Conservation (phyloP, 2,888 invertebrate genomes). For the Drosophila bunnanda region DNA sequence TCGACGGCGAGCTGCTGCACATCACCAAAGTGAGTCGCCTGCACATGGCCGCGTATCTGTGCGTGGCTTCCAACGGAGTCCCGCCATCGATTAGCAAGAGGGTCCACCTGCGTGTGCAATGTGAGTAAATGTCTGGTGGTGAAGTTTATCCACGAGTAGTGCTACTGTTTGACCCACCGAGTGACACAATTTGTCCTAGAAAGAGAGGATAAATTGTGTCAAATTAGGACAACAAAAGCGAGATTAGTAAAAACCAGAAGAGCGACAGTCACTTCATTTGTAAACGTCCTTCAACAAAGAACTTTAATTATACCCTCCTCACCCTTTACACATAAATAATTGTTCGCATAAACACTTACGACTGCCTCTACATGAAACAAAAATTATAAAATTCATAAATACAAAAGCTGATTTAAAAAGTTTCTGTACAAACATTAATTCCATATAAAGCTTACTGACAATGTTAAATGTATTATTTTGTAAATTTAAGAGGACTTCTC, state of each 20-base stretch:
- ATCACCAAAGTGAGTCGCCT: slow-evolving; percentile 95
- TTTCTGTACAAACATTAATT: background rate
- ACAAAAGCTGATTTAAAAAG: background rate
- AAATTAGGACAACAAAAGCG: background rate
- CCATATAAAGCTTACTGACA: background rate
- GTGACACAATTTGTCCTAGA: background rate
- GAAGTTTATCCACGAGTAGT: background rate
- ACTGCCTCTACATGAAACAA: background rate
- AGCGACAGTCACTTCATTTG: no score
- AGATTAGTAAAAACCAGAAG: background rate
- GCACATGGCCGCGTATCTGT: slow-evolving; percentile 96
- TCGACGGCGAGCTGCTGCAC: slow-evolving; percentile 93
- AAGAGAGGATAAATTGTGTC: background rate
- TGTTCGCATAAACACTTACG: background rate
- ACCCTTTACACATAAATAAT: background rate
- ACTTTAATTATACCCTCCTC: no score
- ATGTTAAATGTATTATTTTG: background rate
- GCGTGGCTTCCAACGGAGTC: slow-evolving; percentile 96
- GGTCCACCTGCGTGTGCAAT: slow-evolving; percentile 92
- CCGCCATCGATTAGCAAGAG: slow-evolving; percentile 95
- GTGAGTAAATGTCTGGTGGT: slow-evolving; percentile 86
- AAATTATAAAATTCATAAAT: background rate
- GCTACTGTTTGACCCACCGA: no score
- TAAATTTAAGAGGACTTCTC: background rate
- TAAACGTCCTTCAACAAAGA: no score